Conservation (phyloP, 2,113 vertebrate species). For the Sebastes schlegelii region DNA sequence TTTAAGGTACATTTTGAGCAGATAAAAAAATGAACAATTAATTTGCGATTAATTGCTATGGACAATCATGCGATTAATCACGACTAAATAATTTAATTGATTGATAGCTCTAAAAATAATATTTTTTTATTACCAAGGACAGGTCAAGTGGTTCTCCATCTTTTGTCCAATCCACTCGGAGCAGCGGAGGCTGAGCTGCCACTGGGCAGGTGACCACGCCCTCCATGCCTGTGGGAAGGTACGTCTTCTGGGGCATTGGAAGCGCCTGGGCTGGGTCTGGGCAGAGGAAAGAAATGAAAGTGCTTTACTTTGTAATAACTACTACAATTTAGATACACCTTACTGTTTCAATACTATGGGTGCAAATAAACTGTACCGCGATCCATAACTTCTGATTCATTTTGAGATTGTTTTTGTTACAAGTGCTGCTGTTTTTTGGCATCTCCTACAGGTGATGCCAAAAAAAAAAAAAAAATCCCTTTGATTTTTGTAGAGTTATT, state of each 20-base stretch:
- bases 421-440: background rate
- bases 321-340: background rate
- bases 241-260: constrained; percentile 87
- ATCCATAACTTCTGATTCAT: constrained; percentile 4
- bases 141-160: constrained; percentile 88
- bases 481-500: background rate
- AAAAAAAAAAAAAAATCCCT: background rate
- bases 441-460: too few relatives aligned
- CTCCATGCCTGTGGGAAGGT: constrained; percentile 89
- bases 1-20: too few relatives aligned
- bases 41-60: too few relatives aligned
- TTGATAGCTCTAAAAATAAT: too few relatives aligned
- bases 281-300: background rate
- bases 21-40: too few relatives aligned
- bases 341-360: background rate
- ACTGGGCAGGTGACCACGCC: constrained; percentile 87
- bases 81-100: too few relatives aligned
- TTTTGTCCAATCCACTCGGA: constrained; percentile 91
- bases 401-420: constrained; percentile 10
- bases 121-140: constrained; percentile 83
- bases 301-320: background rate
- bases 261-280: constrained; percentile 90
- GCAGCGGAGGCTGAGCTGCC: constrained; percentile 88
- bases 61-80: too few relatives aligned
- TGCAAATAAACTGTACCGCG: background rate